Evolutionary conservation across 1,140 invertebrate genomes (phyloP), one percentile per base, ranked within the genome.

Genomic region (Acyrthosiphon pisum): DNA sequence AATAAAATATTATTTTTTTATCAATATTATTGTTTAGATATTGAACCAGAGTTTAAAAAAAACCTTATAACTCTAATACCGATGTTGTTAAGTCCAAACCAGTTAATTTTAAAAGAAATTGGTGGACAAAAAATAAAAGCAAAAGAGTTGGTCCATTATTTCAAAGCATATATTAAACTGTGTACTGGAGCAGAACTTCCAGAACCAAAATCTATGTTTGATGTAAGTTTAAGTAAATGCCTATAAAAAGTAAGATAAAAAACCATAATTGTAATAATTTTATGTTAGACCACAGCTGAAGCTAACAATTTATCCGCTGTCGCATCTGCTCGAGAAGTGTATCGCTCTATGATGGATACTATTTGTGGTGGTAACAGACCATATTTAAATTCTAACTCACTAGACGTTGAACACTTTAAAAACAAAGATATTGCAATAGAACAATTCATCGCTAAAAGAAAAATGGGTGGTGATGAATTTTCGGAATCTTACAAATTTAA

Each of bases 141-240:
- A 30, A 97, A 98, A 94, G 99, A 99, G 96, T 95, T 98, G 93
- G 95, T 99, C 53, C 98, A 99, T 95, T 99, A 99, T 96, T 99
- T 99, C 95, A 99, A 99, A 95, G 98, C 98, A 68, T 99, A 99
- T 95, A 99, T 99, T 95, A 97, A 98, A 95, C 99, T 99, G 94
- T 99, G 99, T 95, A 97, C 98, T 95, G 99, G 99, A 44, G 98
- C 99, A 95, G 98, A 99, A 94, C 95, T 99, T 93, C 99, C 99
- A 0, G 99, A 99, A 96, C 99, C 99, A 14, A 99, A 99, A 96
- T 99, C 99, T 93, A 99, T 99, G 98, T 96, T 99, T 94, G 97
- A 98, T 95, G 98, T 98, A 95, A 96, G 96, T 96, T 94, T 94
- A 91, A 56, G 1, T 26, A 37, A 22, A 26, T 93, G 0, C 30